A percentile compares a stretch with the other conserved stretches of the same genome.
These are phyloP conservation scores for Apostichopus leukothele DNA, from an alignment of 53 echinoderm and acorn worm species.

Conservation along the genomic window DNA sequence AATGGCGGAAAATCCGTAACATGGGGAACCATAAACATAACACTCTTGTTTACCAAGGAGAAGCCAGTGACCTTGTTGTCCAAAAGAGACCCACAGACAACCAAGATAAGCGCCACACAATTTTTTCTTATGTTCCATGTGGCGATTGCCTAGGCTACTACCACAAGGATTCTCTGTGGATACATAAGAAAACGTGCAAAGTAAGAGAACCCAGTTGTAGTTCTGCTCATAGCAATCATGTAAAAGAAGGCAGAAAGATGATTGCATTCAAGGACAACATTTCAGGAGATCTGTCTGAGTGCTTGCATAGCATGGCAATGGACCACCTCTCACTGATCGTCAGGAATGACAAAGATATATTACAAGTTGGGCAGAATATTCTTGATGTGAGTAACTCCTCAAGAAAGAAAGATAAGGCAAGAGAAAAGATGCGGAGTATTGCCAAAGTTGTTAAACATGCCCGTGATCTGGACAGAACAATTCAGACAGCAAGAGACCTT, in stretches of 20 bases:
- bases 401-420: neutral
- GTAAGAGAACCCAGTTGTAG: neutral
- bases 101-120: neutral
- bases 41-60: neutral
- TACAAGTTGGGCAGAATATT: neutral
- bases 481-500: too few relatives aligned
- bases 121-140: neutral
- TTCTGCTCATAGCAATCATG: neutral
- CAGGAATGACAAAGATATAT: neutral
- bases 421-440: slow-evolving; percentile 36
- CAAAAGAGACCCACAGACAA: neutral
- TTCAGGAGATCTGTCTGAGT: neutral
- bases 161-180: neutral
- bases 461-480: slow-evolving; percentile 41
- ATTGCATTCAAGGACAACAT: neutral
- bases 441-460: slow-evolving; percentile 36
- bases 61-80: neutral
- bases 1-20: neutral
- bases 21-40: neutral
- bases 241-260: slow-evolving; percentile 2
- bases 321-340: neutral
- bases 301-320: neutral
- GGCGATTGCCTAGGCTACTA: slow-evolving; percentile 3
- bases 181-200: neutral
- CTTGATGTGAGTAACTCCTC: neutral